Conservation (phyloP, 1,140 invertebrate species). For the Diabrotica undecimpunctata region DNA sequence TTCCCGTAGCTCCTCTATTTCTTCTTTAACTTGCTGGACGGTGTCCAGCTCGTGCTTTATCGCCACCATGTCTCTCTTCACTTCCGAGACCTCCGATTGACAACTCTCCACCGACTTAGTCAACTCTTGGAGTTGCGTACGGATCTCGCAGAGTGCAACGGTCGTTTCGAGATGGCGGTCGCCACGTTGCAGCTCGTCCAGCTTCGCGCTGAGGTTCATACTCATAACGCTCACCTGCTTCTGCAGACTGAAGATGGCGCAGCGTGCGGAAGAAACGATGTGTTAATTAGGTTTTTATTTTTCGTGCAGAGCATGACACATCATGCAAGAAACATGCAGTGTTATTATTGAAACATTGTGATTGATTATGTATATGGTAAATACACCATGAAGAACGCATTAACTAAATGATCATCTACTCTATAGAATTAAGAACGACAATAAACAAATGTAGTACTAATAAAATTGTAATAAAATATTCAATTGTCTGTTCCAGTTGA, state of each 20-base stretch:
- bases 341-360: not conserved
- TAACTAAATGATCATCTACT: no score
- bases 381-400: no score
- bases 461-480: no score
- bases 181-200: slow-evolving; percentile 79
- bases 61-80: slow-evolving; percentile 89
- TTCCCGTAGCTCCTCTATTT: slow-evolving; percentile 86
- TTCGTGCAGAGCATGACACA: not conserved
- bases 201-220: slow-evolving; percentile 86
- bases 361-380: not conserved
- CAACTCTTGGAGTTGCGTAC: slow-evolving; percentile 84
- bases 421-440: no score
- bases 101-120: slow-evolving; percentile 91
- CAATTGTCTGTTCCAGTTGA: no score
- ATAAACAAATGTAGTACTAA: no score
- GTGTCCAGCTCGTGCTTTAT: slow-evolving; percentile 91
- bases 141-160: slow-evolving; percentile 84
- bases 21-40: slow-evolving; percentile 89
- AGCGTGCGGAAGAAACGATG: slow-evolving; percentile 9
- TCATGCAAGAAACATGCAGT: not conserved
- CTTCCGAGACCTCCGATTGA: slow-evolving; percentile 86
- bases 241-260: slow-evolving; percentile 68
- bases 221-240: slow-evolving; percentile 95
- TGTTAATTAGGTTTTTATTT: slow-evolving; percentile 3
- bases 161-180: slow-evolving; percentile 84